These are phyloP conservation scores for Globodera ellingtonae DNA, from an alignment of 1,140 invertebrate genomes.

Conservation along the genomic window DNA sequence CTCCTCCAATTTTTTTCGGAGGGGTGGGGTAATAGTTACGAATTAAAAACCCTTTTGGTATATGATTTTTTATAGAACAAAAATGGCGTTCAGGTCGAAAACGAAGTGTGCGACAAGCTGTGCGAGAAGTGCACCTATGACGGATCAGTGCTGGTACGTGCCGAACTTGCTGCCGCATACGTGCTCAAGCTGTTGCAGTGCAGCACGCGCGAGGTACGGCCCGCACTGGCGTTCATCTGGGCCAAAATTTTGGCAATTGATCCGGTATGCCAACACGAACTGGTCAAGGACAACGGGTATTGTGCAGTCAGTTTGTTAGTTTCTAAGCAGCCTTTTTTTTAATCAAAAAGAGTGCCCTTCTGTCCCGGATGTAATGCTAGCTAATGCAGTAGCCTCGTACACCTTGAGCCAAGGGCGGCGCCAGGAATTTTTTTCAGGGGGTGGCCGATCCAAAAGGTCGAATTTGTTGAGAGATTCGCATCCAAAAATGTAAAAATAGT, in stretches of 20 bases:
- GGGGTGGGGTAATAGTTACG: too few species aligned
- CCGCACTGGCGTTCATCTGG: conserved; percentile 95
- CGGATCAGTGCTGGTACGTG: conserved; percentile 57
- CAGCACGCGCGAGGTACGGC: conserved; percentile 84
- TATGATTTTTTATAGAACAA: neutral
- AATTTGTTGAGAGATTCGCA: too few species aligned
- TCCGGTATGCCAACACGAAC: conserved; percentile 80
- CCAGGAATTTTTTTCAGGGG: too few species aligned
- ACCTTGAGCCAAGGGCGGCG: too few species aligned
- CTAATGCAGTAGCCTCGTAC: too few species aligned
- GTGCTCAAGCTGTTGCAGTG: conserved; percentile 89
- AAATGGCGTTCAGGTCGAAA: conserved; percentile 56
- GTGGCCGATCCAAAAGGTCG: too few species aligned
- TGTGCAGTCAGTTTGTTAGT: too few species aligned
- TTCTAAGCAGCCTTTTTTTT: too few species aligned
- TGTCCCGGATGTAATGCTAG: too few species aligned
- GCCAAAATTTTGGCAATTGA: conserved; percentile 97
- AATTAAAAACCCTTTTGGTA: too few species aligned
- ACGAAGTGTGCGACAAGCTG: conserved; percentile 58
- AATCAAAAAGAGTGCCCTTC: too few species aligned
- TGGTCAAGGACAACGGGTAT: conserved; percentile 81
- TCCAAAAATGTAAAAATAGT: too few species aligned
- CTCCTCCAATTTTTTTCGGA: neutral
- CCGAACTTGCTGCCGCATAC: conserved; percentile 71
- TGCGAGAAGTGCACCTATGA: conserved; percentile 60